Conservation (phyloP, 2,888 invertebrate species). For the Rotaria macrura region DNA sequence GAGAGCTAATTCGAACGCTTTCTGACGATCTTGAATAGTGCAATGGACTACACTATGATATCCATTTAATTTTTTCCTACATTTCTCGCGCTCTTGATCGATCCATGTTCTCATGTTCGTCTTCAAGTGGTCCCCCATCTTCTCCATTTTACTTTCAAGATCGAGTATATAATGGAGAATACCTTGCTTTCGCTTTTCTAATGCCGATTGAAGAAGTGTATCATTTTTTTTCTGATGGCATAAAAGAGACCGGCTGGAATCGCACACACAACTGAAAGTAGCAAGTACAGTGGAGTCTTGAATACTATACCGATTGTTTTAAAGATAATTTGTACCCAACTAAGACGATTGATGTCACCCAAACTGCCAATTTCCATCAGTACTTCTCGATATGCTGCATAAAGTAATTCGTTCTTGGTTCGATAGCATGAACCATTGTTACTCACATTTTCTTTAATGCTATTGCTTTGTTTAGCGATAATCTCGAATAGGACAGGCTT, state of each 20-base stretch:
- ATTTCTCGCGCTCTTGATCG: not conserved
- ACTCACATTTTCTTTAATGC: not conserved
- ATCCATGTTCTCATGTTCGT: not conserved
- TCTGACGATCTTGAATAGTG: not conserved
- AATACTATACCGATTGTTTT: not conserved
- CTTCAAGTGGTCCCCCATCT: not conserved
- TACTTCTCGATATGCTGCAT: not conserved
- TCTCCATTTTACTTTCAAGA: not conserved
- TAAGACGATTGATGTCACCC: not conserved
- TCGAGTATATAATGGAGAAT: not conserved
- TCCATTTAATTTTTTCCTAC: not conserved
- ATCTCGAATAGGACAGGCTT: not conserved
- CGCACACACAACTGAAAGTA: not conserved
- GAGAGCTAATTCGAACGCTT: not conserved
- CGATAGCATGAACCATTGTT: not conserved
- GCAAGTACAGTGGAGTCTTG: not conserved
- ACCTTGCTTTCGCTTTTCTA: not conserved
- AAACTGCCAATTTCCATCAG: not conserved
- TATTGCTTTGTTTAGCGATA: not conserved
- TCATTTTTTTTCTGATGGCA: not conserved
- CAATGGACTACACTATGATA: not conserved
- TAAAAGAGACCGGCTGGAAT: not conserved
- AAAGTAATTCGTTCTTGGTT: not conserved
- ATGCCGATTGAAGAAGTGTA: not conserved
- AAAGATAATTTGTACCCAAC: not conserved